These are phyloP conservation scores for Embiotoca jacksoni DNA, from an alignment of 2,113 vertebrate genomes.

Conservation along the genomic window DNA sequence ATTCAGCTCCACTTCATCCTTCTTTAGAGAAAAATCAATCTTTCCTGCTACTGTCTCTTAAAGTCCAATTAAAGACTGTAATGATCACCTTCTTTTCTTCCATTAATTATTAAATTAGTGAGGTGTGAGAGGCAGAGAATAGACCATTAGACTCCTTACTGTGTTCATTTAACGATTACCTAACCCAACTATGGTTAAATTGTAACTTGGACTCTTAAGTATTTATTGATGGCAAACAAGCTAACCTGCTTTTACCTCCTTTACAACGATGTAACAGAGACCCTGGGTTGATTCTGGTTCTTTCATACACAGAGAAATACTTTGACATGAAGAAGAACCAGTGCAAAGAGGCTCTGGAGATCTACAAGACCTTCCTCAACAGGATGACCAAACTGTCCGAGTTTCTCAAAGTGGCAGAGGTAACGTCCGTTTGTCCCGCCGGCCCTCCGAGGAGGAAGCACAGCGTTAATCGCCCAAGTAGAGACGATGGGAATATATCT, in stretches of 20 bases:
- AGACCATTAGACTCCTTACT: slow-evolving; percentile 23
- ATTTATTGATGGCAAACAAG: too few species aligned
- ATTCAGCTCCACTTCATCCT: slow-evolving; percentile 34
- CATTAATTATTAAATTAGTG: slow-evolving; percentile 44
- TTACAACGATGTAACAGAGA: too few species aligned
- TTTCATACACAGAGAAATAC: slow-evolving; percentile 91
- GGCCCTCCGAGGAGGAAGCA: slow-evolving; percentile 36
- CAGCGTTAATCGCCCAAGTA: slow-evolving; percentile 16
- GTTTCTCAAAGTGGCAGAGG: slow-evolving; percentile 98
- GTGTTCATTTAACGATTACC: slow-evolving; percentile 43
- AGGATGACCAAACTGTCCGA: slow-evolving; percentile 97
- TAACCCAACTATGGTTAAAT: slow-evolving; percentile 6
- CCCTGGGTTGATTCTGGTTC: slow-evolving; percentile 18
- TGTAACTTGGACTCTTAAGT: not conserved
- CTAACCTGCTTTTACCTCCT: too few species aligned
- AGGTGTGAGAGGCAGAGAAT: slow-evolving; percentile 25
- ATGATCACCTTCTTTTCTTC: slow-evolving; percentile 32
- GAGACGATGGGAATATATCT: slow-evolving; percentile 45
- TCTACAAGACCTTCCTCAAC: slow-evolving; percentile 97
- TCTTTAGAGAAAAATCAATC: slow-evolving; percentile 49
- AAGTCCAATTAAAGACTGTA: slow-evolving; percentile 51
- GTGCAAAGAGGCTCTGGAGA: slow-evolving; percentile 96
- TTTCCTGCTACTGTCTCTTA: slow-evolving; percentile 31
- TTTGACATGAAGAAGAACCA: slow-evolving; percentile 99
- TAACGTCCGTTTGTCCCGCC: slow-evolving; percentile 77